Evolutionary conservation across 2,888 invertebrate species (phyloP).

Genomic region (Trachelus iudaicus): DNA sequence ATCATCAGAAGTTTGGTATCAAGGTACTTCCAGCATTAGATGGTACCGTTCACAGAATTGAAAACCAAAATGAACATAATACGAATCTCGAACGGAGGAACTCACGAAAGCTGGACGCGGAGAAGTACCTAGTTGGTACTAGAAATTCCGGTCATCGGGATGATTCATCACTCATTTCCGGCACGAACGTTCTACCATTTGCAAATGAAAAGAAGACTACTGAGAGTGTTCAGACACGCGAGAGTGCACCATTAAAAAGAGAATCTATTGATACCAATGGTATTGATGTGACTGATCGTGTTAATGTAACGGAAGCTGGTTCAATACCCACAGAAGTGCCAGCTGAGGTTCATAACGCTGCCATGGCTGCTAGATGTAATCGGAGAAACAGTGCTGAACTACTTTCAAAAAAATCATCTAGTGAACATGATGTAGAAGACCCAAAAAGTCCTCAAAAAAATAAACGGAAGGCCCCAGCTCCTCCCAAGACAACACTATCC

Average conservation of each 20-base stretch:
- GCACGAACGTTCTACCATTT: background rate
- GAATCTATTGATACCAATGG: conserved; percentile 31
- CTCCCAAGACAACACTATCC: conserved; percentile 67
- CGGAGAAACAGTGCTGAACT: conserved; percentile 68
- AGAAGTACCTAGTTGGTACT: conserved; percentile 26
- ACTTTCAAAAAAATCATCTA: conserved; percentile 26
- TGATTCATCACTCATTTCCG: background rate
- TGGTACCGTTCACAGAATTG: conserved; percentile 58
- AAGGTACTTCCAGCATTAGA: conserved; percentile 69
- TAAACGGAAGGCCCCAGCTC: conserved; percentile 81
- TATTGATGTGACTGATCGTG: conserved; percentile 39
- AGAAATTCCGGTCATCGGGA: conserved; percentile 4
- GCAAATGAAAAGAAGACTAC: conserved; percentile 18
- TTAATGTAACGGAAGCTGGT: conserved; percentile 61
- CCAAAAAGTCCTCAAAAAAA: conserved; percentile 69
- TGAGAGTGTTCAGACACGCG: conserved; percentile 32
- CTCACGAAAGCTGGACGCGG: conserved; percentile 51
- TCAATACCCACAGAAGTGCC: conserved; percentile 78
- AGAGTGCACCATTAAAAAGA: conserved; percentile 42
- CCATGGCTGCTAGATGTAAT: conserved; percentile 76
- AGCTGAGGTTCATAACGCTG: conserved; percentile 78
- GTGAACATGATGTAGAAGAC: conserved; percentile 49
- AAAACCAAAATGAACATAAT: conserved; percentile 62
- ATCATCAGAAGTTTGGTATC: conserved; percentile 75
- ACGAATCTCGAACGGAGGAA: conserved; percentile 61